Conservation (phyloP, 2,888 invertebrate genomes). For the Dicycla oo region DNA sequence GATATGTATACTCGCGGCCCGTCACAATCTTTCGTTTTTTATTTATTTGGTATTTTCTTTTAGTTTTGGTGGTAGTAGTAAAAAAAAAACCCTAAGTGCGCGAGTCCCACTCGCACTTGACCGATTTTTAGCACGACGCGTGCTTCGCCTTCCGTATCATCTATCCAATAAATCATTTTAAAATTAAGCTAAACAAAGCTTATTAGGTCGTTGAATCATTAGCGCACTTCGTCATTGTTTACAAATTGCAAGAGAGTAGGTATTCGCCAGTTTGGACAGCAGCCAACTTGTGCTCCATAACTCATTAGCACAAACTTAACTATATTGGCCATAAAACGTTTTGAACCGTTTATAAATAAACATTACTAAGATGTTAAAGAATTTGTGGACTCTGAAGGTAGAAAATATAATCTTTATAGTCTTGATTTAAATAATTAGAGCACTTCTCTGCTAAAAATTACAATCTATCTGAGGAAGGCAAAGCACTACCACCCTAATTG, state of each 20-base stretch:
- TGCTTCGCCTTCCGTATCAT: neutral
- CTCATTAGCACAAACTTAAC: conserved; percentile 42
- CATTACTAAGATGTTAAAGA: conserved; percentile 12
- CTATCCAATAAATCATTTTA: conserved; percentile 14
- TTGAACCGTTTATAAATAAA: conserved; percentile 52
- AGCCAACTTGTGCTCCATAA: conserved; percentile 56
- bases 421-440: neutral
- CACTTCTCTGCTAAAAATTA: neutral
- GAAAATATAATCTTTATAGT: neutral
- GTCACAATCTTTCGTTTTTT: neutral
- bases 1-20: neutral
- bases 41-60: neutral
- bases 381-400: neutral
- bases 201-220: conserved; percentile 52
- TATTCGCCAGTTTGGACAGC: conserved; percentile 52
- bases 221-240: conserved; percentile 59
- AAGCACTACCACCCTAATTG: no score
- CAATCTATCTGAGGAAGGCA: no score
- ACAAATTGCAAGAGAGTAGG: conserved; percentile 50
- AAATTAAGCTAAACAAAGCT: conserved; percentile 46
- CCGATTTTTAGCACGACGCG: neutral
- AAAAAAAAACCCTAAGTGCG: neutral
- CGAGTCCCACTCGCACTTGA: neutral
- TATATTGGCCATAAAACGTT: conserved; percentile 34
- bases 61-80: neutral